Percentiles rank a stretch among this genome's conserved stretches.
Evolutionary conservation across 2,888 invertebrate genomes (phyloP).

Genomic region (Lymantria monacha): DNA sequence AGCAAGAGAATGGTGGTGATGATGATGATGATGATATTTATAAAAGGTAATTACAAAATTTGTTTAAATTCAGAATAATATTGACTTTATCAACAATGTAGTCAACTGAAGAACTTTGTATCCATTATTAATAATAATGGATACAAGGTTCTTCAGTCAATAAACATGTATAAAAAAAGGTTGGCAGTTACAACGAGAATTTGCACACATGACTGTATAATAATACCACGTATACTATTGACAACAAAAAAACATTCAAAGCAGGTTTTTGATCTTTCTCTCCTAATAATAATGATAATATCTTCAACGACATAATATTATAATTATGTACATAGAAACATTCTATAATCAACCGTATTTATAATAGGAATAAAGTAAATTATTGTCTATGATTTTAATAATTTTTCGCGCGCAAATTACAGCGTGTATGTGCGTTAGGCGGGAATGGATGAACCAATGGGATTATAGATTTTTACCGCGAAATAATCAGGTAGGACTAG

Average conservation of each 20-base stretch:
- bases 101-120: too few relatives aligned
- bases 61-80: too few relatives aligned
- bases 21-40: too few relatives aligned
- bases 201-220: too few relatives aligned
- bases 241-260: background rate
- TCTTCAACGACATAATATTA: background rate
- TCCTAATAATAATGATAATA: background rate
- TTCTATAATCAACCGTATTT: background rate
- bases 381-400: background rate
- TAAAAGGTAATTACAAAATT: too few relatives aligned
- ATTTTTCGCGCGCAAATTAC: background rate
- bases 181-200: too few relatives aligned
- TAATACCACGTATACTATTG: too few relatives aligned
- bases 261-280: background rate
- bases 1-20: too few relatives aligned
- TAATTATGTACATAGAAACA: background rate
- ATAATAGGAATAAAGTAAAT: background rate
- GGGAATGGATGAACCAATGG: background rate
- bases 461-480: background rate
- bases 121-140: too few relatives aligned
- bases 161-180: too few relatives aligned
- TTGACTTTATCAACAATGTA: too few relatives aligned
- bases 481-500: background rate
- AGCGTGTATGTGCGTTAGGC: background rate
- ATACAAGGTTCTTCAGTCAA: too few relatives aligned